Evolutionary conservation across 2,797 vertebrate species (phyloP), one percentile per base, ranked within the genome.

Genomic region (Sus cebifrons): DNA sequence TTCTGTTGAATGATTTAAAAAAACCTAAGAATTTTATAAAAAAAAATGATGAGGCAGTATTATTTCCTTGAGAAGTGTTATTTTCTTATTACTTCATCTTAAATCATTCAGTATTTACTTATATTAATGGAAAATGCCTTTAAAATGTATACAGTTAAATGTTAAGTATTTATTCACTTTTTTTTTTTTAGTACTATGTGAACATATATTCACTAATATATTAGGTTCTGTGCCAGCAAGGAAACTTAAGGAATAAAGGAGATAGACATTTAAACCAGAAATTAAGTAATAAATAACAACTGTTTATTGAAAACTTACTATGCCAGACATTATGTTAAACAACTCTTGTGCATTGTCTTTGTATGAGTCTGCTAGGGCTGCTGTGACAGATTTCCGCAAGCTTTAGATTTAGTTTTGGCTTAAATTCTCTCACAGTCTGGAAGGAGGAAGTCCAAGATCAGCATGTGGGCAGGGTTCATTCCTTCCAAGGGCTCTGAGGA

Each of bases 11-110:
- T 78, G 70, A 68, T 36, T 68, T 91, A 75, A 27, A 62, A 77
- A 65, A 75, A 54, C 20, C 29, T 79, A 3, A 21, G 65, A 79
- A 73, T 86, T 95, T 54, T 79, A 79, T 15, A 85, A 85, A 79
- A 85, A 79, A 79, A 3, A 13, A 6, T 64, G 21, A 17, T 79
- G 54, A 52, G 71, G 40, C 6, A 78, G n/a, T 36, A 62, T 89
- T 85, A 84, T 85, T 85, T 71, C 25, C 36, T 93, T 85, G 23
- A 86, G 58, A 93, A 89, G 27, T 87, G 5, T 67, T 44, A 44
- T 25, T 70, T 40, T 77, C 36, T 73, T 82, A 49, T 83, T 65
- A 68, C 71, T 25, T 86, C 18, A 84, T 25, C 49, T 73, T 79
- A 74, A 64, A 14, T 58, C 23, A 85, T 93, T 73, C 11, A 64